phyloP scores from a whole-genome alignment of 2,113 vertebrate genomes.

The Psammodynastes pulverulentus region DNA sequence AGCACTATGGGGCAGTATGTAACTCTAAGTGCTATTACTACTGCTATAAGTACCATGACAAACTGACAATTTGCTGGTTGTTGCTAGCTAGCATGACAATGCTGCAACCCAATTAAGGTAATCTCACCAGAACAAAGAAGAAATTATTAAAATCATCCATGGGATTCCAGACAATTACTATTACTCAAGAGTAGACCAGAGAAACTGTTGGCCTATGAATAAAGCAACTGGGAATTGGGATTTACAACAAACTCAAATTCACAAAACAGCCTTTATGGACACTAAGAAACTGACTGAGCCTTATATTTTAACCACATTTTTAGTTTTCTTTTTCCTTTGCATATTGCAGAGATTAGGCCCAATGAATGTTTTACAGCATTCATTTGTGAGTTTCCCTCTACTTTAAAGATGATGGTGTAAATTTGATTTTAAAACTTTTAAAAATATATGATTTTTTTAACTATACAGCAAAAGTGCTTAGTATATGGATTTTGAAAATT shows the following conservation, averaged over 20 bases:
- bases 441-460: background rate
- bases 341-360: background rate
- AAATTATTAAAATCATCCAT: background rate
- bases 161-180: background rate
- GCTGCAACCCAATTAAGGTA: background rate
- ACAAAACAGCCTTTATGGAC: background rate
- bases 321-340: background rate
- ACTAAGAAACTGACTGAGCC: background rate
- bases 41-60: background rate
- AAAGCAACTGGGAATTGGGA: background rate
- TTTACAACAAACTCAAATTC: background rate
- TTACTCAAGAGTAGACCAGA: background rate
- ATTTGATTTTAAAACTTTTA: background rate
- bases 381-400: background rate
- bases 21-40: background rate
- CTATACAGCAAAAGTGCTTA: background rate
- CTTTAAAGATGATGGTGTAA: background rate
- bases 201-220: background rate
- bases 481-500: background rate
- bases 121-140: background rate
- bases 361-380: background rate
- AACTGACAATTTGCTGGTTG: background rate
- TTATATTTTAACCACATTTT: background rate
- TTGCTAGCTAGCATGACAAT: background rate
- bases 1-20: background rate